phyloP scores from a whole-genome alignment of 2,113 vertebrate species.

The Podiceps cristatus region DNA sequence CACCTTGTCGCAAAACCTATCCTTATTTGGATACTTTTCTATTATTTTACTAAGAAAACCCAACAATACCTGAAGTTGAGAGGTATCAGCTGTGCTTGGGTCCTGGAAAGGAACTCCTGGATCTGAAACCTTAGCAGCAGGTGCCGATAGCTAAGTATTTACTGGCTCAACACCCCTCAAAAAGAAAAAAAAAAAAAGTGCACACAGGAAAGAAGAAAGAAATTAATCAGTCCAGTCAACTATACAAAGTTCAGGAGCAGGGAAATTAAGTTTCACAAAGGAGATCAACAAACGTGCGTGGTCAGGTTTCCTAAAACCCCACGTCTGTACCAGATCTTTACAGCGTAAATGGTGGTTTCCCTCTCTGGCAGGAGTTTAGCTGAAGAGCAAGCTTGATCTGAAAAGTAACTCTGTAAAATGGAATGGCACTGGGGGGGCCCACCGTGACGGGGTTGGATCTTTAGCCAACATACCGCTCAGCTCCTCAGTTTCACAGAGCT shows the following conservation, averaged over 20 bases:
- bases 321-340: background rate
- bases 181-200: background rate
- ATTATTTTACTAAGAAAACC: background rate
- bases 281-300: background rate
- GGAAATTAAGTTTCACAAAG: background rate
- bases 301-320: background rate
- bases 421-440: background rate
- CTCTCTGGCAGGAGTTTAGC: background rate
- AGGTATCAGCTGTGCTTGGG: background rate
- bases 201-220: background rate
- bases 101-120: background rate
- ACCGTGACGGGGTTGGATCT: background rate
- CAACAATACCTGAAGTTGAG: background rate
- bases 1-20: background rate
- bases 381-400: background rate
- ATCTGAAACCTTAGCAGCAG: constrained; percentile 29
- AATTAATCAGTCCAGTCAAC: background rate
- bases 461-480: fast-evolving
- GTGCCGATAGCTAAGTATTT: background rate
- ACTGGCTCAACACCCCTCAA: background rate
- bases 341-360: background rate
- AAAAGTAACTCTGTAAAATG: background rate
- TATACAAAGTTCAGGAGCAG: background rate
- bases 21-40: background rate
- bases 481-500: background rate